Evolutionary conservation across 2,113 vertebrate species (phyloP).

Genomic region (Oncorhynchus mykiss): DNA sequence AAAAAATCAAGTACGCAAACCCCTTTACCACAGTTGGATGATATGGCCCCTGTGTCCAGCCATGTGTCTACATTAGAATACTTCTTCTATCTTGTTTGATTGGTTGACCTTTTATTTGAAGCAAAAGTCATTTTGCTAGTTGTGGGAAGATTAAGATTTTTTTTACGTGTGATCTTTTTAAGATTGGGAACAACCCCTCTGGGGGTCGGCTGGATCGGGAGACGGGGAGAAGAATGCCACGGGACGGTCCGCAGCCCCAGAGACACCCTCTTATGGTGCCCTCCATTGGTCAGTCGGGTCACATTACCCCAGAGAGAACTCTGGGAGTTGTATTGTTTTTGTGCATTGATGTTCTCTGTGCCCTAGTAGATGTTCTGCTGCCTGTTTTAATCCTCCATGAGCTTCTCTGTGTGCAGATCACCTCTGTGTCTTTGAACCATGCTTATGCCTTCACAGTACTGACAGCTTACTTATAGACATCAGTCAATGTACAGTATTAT

Average conservation of each 20-base stretch:
- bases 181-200: constrained; percentile 72
- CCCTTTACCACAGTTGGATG: no score
- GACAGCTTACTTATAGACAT: not conserved
- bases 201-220: constrained; percentile 78
- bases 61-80: no score
- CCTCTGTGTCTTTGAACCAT: constrained; percentile 54
- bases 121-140: not conserved
- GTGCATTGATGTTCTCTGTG: constrained; percentile 22
- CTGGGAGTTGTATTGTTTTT: not conserved
- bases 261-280: constrained; percentile 81
- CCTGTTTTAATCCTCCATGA: constrained; percentile 46
- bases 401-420: constrained; percentile 56
- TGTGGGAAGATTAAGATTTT: not conserved
- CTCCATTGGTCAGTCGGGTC: constrained; percentile 86
- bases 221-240: constrained; percentile 71
- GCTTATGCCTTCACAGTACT: constrained; percentile 46
- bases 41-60: no score
- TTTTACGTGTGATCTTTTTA: constrained; percentile 44
- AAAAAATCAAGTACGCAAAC: no score
- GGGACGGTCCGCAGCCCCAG: constrained; percentile 73
- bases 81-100: no score
- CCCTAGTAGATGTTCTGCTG: constrained; percentile 21
- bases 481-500: no score
- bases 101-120: not conserved
- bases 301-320: not conserved